A percentile compares a stretch with the other conserved stretches of the same genome.
phyloP scores from a whole-genome alignment of 1,140 invertebrate species.

The Macrobrachium rosenbergii region DNA sequence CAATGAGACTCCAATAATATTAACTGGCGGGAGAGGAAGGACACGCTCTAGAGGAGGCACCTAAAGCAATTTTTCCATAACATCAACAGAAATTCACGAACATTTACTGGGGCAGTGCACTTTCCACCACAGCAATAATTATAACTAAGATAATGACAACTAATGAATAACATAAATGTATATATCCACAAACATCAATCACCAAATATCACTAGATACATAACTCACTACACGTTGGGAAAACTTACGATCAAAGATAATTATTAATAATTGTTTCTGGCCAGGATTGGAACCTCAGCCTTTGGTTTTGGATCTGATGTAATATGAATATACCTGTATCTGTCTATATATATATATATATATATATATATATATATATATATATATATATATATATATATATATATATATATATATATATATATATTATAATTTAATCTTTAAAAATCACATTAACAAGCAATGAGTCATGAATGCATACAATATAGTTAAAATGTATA shows the following conservation, averaged over 20 bases:
- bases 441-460: not conserved
- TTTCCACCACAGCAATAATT: too few species aligned
- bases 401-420: conserved; percentile 27
- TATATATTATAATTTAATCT: not conserved
- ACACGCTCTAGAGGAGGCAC: too few species aligned
- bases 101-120: too few species aligned
- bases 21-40: too few species aligned
- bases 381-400: conserved; percentile 32
- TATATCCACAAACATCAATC: conserved; percentile 8
- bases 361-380: conserved; percentile 24
- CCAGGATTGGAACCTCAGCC: too few species aligned
- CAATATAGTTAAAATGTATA: not conserved
- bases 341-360: not conserved
- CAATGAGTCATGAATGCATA: not conserved
- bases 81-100: too few species aligned
- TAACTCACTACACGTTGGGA: not conserved
- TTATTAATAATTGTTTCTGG: too few species aligned
- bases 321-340: not conserved
- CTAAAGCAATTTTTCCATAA: too few species aligned
- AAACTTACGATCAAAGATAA: too few species aligned
- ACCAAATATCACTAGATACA: not conserved
- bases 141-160: not conserved
- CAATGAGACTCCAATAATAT: too few species aligned
- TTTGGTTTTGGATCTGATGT: not conserved
- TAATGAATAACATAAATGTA: not conserved